Conservation (phyloP, 2,888 invertebrate species). For the Antheraea yamamai region DNA sequence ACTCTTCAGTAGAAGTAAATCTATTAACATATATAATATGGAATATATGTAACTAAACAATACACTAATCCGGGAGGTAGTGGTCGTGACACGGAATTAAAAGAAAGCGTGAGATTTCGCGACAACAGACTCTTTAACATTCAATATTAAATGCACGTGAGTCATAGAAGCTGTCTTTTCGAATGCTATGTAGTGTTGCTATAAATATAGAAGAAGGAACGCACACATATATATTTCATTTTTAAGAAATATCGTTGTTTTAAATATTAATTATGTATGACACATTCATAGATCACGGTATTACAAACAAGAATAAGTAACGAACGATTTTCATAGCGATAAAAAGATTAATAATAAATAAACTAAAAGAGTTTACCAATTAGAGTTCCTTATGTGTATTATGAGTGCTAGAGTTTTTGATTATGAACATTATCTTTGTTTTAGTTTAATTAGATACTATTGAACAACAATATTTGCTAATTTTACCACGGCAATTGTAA, state of each 20-base stretch:
- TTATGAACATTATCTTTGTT: too few species aligned
- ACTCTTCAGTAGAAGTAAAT: background rate
- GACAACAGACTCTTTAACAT: slow-evolving; percentile 25
- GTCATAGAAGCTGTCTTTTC: slow-evolving; percentile 39
- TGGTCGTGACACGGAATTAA: slow-evolving; percentile 59
- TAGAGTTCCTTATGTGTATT: too few species aligned
- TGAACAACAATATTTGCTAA: background rate
- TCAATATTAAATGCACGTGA: slow-evolving; percentile 34
- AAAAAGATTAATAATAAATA: too few species aligned
- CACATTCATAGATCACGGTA: too few species aligned
- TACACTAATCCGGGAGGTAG: slow-evolving; percentile 51
- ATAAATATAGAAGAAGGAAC: background rate
- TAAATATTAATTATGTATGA: too few species aligned
- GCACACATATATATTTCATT: background rate
- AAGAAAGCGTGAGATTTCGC: slow-evolving; percentile 62
- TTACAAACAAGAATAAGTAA: too few species aligned
- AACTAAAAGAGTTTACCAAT: too few species aligned
- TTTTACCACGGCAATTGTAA: too few species aligned
- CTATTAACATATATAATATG: background rate
- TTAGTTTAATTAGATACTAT: background rate
- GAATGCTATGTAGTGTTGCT: slow-evolving; percentile 22
- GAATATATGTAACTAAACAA: slow-evolving; percentile 5
- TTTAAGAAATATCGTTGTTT: too few species aligned
- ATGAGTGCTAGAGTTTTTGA: too few species aligned
- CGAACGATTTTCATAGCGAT: too few species aligned